Base-by-base conservation (phyloP, 2,113 vertebrate genomes). In the Pandion haliaetus region DNA sequence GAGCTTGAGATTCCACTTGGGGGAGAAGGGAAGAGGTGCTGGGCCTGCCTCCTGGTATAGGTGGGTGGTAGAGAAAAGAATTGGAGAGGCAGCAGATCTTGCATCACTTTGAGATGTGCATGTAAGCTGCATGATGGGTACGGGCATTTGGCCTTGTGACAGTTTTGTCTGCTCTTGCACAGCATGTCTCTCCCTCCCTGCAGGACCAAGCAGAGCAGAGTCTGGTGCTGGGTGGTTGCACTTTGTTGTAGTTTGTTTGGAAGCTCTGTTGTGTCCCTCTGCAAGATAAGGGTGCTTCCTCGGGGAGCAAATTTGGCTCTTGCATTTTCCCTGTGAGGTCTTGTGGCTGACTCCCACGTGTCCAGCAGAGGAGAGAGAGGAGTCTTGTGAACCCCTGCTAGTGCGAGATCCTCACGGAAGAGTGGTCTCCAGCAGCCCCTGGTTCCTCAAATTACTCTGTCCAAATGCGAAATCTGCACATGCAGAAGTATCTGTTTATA, bases 401-500 rank as follows among this genome's bases (percentile, higher is more conserved):
- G 31, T 63, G 67, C 29, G 28, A 72, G 47, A 84, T 76, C 31
- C 34, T 90, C 13, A 11, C 32, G 45, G 45, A 49, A 31, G 17
- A 80, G 31, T 0, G 0, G 1, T 76, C 44, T 95, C 26, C 69
- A 74, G 6, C 65, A 79, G 61, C 36, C 44, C 5, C 0, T 4
- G 12, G 6, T 81, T 88, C 69, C n/a, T 86, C 42, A 26, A 1
- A 38, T 79, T 82, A 24, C 65, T 93, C 61, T 73, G 77, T 74
- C 55, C 73, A 87, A 89, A 57, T 82, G 54, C 66, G 66, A 54
- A n/a, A 47, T 81, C 69, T 89, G 23, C 5, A 5, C 34, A 6
- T 65, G 54, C n/a, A 77, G 86, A 91, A 91, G 52, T 80, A 73
- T 0, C 28, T 45, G 6, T 77, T 85, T 79, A 5, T 69, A 77